These are phyloP conservation scores for Achatina immaculata DNA, from an alignment of 1,140 invertebrate genomes.

Conservation along the genomic window DNA sequence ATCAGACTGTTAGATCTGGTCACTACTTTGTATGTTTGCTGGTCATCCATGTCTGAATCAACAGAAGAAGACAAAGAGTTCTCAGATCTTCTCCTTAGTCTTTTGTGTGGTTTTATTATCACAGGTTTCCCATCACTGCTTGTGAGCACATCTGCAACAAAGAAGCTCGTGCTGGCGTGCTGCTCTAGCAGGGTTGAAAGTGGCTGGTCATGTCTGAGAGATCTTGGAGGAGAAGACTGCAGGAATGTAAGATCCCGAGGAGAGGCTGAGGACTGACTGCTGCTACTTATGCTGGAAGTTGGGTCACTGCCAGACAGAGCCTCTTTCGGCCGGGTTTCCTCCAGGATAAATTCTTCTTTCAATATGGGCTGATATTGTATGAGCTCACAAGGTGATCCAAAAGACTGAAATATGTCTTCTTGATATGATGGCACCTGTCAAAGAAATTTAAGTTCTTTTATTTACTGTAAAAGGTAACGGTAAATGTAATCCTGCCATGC, in stretches of 20 bases:
- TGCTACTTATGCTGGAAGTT: slow-evolving; percentile 38
- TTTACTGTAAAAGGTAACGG: no score
- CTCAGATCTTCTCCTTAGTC: slow-evolving; percentile 13
- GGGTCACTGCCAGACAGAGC: slow-evolving; percentile 50
- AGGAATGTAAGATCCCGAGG: slow-evolving; percentile 31
- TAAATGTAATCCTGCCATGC: no score
- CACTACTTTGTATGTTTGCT: neutral
- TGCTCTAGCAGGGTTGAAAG: slow-evolving; percentile 27
- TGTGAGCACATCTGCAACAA: neutral
- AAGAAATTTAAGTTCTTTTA: no score
- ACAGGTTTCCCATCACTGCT: neutral
- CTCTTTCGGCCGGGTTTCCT: slow-evolving; percentile 64
- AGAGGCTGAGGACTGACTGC: slow-evolving; percentile 44
- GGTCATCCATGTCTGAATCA: neutral
- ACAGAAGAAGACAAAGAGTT: slow-evolving; percentile 19
- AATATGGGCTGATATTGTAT: slow-evolving; percentile 54
- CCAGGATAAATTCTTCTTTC: slow-evolving; percentile 65
- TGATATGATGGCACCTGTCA: slow-evolving; percentile 2
- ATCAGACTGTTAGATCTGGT: neutral
- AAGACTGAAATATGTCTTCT: slow-evolving; percentile 27
- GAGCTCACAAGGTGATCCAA: slow-evolving; percentile 45
- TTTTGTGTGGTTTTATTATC: slow-evolving; percentile 11
- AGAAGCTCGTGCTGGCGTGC: slow-evolving; percentile 14
- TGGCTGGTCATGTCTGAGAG: neutral
- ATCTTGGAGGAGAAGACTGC: neutral